phyloP scores from a whole-genome alignment of 1,140 invertebrate genomes.

The Metopolophium dirhodum region DNA sequence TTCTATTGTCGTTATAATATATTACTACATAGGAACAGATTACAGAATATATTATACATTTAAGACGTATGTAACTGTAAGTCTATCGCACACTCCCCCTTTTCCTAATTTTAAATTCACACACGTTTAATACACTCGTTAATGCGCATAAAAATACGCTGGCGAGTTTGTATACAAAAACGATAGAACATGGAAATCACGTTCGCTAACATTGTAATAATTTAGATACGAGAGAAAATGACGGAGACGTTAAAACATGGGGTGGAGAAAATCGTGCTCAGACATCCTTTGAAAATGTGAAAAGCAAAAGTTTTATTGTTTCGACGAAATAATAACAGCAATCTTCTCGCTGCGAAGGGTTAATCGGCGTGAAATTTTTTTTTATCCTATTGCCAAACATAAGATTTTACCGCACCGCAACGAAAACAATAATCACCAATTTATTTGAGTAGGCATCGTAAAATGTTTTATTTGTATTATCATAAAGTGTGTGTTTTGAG shows the following conservation, averaged over 20 bases:
- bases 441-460: not conserved
- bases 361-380: not conserved
- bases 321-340: not conserved
- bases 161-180: not conserved
- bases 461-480: not conserved
- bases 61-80: no score
- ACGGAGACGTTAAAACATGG: not conserved
- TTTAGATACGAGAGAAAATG: not conserved
- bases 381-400: not conserved
- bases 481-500: not conserved
- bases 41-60: not conserved
- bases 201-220: slow-evolving; percentile 1
- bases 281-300: not conserved
- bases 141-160: not conserved
- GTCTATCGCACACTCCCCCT: no score
- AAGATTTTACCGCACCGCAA: not conserved
- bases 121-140: no score
- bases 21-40: not conserved
- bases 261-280: not conserved
- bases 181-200: not conserved
- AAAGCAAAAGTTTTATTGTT: slow-evolving; percentile 7
- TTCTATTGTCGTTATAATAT: not conserved
- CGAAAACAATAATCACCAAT: not conserved
- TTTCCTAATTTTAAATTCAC: no score
- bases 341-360: not conserved